A percentile compares a stretch with the other conserved stretches of the same genome.
These are phyloP conservation scores for Oasisia sp. DNA, from an alignment of 2,888 invertebrate species.

Conservation along the genomic window DNA sequence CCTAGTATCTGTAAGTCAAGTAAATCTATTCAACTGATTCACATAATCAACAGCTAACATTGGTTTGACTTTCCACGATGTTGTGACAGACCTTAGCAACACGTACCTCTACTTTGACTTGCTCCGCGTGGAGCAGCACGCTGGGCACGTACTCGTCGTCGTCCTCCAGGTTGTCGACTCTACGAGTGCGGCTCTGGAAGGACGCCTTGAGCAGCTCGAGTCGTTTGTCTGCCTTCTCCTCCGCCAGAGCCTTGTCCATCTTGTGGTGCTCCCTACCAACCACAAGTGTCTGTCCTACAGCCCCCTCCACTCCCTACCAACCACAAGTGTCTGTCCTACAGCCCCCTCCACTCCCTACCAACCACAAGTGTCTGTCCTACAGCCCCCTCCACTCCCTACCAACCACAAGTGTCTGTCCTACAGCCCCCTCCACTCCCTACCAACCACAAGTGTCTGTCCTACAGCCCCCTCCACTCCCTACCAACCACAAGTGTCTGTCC, in stretches of 20 bases:
- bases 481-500: too few species aligned
- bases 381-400: neutral
- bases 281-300: slow-evolving; percentile 13
- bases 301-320: neutral
- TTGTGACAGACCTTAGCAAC: neutral
- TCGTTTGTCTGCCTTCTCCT: slow-evolving; percentile 51
- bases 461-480: too few species aligned
- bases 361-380: slow-evolving; percentile 19
- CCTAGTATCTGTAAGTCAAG: too few species aligned
- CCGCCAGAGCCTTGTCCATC: slow-evolving; percentile 45
- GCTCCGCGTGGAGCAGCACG: slow-evolving; percentile 49
- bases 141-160: slow-evolving; percentile 59
- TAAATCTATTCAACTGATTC: too few species aligned
- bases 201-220: slow-evolving; percentile 49
- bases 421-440: neutral
- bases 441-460: too few species aligned
- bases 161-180: slow-evolving; percentile 40
- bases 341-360: too few species aligned
- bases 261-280: slow-evolving; percentile 46
- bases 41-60: too few species aligned
- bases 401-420: slow-evolving; percentile 17
- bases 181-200: slow-evolving; percentile 38
- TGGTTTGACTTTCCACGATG: neutral
- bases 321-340: slow-evolving; percentile 20
- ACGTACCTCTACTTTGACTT: slow-evolving; percentile 51